These are phyloP conservation scores for Cerceris ruficornis DNA, from an alignment of 2,888 invertebrate species.

Conservation along the genomic window DNA sequence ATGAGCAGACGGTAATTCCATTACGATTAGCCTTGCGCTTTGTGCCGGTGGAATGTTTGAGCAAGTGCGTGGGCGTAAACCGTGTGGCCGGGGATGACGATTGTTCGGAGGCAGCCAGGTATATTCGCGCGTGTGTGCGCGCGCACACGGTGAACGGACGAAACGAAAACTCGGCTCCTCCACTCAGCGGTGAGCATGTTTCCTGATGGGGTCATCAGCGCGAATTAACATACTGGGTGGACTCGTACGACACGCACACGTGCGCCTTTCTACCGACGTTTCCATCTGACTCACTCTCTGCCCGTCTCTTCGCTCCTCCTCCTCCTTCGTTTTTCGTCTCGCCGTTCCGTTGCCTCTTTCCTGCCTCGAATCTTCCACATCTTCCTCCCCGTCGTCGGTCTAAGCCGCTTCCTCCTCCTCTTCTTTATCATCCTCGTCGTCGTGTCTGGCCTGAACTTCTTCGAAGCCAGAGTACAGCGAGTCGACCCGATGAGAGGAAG, in stretches of 20 bases:
- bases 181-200: constrained; percentile 75
- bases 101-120: constrained; percentile 64
- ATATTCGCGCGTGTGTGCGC: constrained; percentile 31
- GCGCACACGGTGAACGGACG: constrained; percentile 11
- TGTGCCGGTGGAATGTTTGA: constrained; percentile 64
- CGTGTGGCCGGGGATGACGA: constrained; percentile 62
- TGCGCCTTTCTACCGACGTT: constrained; percentile 62
- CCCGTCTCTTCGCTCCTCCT: constrained; percentile 52
- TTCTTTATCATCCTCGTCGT: not conserved
- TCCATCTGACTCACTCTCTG: constrained; percentile 44
- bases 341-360: constrained; percentile 10
- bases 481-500: not conserved
- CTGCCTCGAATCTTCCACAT: not conserved
- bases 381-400: not conserved
- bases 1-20: constrained; percentile 65
- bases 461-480: not conserved
- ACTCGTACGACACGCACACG: constrained; percentile 74
- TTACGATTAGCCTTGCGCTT: constrained; percentile 65
- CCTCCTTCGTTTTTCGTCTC: constrained; percentile 5
- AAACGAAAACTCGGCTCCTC: constrained; percentile 69
- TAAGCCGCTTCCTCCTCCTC: not conserved
- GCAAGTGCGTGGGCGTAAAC: constrained; percentile 67
- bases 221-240: constrained; percentile 81
- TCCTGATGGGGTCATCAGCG: constrained; percentile 81
- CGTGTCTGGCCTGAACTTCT: not conserved